Conservation (phyloP, 2,113 vertebrate species). For the Eulemur rufifrons region DNA sequence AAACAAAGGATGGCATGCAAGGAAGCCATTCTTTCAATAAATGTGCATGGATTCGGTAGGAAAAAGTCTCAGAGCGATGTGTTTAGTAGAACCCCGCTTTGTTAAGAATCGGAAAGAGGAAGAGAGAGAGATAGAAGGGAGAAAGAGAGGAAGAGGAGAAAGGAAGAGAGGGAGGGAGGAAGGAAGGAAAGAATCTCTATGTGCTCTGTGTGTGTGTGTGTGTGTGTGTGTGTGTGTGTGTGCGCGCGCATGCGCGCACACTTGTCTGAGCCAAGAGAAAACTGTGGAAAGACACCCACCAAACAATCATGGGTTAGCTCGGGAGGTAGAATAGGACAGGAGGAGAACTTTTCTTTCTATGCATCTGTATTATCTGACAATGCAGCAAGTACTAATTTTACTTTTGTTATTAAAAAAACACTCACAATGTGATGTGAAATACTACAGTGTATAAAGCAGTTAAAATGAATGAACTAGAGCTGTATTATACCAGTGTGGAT, state of each 20-base stretch:
- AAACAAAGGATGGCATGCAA: background rate
- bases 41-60: background rate
- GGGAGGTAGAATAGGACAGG: background rate
- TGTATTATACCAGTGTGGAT: background rate
- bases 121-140: no score
- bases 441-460: background rate
- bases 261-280: background rate
- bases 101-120: background rate
- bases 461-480: background rate
- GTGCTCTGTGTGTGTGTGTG: no score
- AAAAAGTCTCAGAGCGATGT: background rate
- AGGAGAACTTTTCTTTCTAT: background rate
- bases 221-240: no score
- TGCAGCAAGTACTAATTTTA: background rate
- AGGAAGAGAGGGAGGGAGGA: accelerated
- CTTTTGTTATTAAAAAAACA: background rate
- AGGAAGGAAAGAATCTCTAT: background rate
- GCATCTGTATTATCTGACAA: background rate
- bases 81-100: background rate
- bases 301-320: background rate
- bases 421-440: background rate
- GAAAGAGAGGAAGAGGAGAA: no score
- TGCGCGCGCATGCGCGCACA: no score
- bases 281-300: background rate
- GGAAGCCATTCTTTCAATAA: background rate